Conservation (phyloP, 2,797 vertebrate species). For the Coendou prehensilis region DNA sequence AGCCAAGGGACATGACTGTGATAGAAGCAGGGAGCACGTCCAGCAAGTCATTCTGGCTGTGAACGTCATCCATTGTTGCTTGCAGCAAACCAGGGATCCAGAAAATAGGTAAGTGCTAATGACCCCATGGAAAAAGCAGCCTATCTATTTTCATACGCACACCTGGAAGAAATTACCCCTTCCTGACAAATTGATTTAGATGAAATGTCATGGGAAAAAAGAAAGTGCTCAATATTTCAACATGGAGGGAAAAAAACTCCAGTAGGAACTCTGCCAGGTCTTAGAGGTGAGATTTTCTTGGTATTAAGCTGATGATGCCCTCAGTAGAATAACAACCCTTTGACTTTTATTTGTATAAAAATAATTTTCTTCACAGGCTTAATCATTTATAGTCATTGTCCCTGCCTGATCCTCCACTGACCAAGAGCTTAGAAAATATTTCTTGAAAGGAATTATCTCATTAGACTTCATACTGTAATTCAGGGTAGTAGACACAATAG, state of each 20-base stretch:
- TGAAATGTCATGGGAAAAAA: conserved; percentile 85
- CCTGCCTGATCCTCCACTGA: background rate
- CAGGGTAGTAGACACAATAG: background rate
- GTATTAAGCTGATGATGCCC: conserved; percentile 53
- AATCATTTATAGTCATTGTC: background rate
- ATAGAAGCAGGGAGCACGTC: background rate
- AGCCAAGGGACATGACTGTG: background rate
- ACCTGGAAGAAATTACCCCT: conserved; percentile 85
- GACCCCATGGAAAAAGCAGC: conserved; percentile 83
- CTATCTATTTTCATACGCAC: conserved; percentile 85
- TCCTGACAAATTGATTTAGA: conserved; percentile 86
- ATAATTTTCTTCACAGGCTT: conserved; percentile 52
- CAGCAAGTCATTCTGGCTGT: background rate
- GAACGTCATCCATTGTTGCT: conserved; percentile 81
- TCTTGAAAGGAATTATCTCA: background rate
- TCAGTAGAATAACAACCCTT: conserved; percentile 27
- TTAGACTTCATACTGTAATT: background rate
- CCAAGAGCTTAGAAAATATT: conserved; percentile 10
- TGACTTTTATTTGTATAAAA: conserved; percentile 66
- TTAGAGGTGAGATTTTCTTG: conserved; percentile 63
- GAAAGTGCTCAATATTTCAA: conserved; percentile 84
- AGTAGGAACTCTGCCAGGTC: conserved; percentile 64
- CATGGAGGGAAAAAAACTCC: conserved; percentile 63
- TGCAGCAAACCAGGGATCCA: conserved; percentile 83
- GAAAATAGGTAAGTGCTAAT: conserved; percentile 84